Conservation (phyloP, 2,888 invertebrate species). For the Agrotis exclamationis region DNA sequence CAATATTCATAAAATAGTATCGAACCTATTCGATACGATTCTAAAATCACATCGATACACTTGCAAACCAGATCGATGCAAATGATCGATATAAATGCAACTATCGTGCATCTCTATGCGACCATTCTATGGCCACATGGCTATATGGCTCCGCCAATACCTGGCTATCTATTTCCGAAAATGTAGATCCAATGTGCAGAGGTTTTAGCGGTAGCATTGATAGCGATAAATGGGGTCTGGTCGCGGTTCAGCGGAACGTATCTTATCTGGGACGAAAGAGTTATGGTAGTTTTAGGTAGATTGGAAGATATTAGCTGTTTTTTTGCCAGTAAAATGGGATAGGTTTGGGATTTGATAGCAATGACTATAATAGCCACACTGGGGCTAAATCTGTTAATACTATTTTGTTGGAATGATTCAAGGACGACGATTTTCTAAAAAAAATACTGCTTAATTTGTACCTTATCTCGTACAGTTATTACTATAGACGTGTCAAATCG, state of each 20-base stretch:
- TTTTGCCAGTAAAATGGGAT: constrained; percentile 14
- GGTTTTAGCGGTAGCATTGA: constrained; percentile 33
- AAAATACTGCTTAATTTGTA: too few species aligned
- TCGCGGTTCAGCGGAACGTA: constrained; percentile 18
- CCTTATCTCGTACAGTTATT: too few species aligned
- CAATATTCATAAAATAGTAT: background rate
- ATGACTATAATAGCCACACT: too few species aligned
- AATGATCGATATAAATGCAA: background rate
- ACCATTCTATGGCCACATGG: constrained; percentile 29
- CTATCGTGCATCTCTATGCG: background rate
- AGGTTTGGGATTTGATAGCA: background rate
- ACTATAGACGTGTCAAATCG: too few species aligned
- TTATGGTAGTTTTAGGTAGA: constrained; percentile 40
- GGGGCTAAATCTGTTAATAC: too few species aligned
- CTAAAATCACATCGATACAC: background rate
- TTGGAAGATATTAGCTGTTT: constrained; percentile 9
- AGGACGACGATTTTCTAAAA: too few species aligned
- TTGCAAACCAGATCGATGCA: background rate
- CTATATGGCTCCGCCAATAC: constrained; percentile 43
- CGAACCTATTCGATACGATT: background rate
- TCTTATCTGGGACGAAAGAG: constrained; percentile 35
- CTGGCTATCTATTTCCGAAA: constrained; percentile 58
- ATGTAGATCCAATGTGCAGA: constrained; percentile 51
- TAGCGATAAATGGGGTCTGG: constrained; percentile 42
- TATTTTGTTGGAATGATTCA: too few species aligned